Percentiles rank a stretch among this genome's conserved stretches.
phyloP scores from a whole-genome alignment of 2,113 vertebrate genomes.

The Elephantulus edwardii region DNA sequence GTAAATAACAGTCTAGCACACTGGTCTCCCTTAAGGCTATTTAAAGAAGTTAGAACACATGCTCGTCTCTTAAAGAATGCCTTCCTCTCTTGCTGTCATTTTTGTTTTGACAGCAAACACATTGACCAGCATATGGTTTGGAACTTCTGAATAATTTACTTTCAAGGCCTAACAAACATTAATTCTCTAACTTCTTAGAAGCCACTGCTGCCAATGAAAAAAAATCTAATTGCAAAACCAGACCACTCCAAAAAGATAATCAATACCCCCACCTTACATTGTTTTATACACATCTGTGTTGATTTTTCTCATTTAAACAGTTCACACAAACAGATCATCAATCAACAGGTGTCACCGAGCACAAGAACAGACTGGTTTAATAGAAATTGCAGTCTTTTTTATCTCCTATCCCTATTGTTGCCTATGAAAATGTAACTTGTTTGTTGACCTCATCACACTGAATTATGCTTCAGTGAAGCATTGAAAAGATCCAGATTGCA shows the following conservation, averaged over 20 bases:
- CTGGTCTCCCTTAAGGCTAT: conserved; percentile 60
- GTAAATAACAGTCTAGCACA: conserved; percentile 71
- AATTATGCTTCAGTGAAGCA: conserved; percentile 46
- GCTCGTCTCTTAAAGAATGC: conserved; percentile 81
- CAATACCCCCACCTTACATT: conserved; percentile 90
- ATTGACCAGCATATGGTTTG: conserved; percentile 94
- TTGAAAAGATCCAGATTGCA: conserved; percentile 46
- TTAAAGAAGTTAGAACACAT: background rate
- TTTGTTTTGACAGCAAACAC: conserved; percentile 90
- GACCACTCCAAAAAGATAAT: conserved; percentile 91
- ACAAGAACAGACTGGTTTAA: conserved; percentile 72
- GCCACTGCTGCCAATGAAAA: conserved; percentile 92
- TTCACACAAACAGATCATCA: conserved; percentile 86
- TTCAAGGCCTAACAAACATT: conserved; percentile 88
- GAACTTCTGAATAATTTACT: conserved; percentile 93
- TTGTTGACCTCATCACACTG: conserved; percentile 60
- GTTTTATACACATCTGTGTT: conserved; percentile 92
- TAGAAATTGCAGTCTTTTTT: conserved; percentile 42
- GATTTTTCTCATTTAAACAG: conserved; percentile 90
- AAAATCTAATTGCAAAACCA: conserved; percentile 91
- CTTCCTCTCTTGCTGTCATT: conserved; percentile 89
- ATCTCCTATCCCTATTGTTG: conserved; percentile 41
- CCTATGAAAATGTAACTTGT: conserved; percentile 51
- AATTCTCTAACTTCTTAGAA: conserved; percentile 94
- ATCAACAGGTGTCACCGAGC: conserved; percentile 88